phyloP scores from a whole-genome alignment of 2,888 invertebrate species.

The Noctua pronuba region DNA sequence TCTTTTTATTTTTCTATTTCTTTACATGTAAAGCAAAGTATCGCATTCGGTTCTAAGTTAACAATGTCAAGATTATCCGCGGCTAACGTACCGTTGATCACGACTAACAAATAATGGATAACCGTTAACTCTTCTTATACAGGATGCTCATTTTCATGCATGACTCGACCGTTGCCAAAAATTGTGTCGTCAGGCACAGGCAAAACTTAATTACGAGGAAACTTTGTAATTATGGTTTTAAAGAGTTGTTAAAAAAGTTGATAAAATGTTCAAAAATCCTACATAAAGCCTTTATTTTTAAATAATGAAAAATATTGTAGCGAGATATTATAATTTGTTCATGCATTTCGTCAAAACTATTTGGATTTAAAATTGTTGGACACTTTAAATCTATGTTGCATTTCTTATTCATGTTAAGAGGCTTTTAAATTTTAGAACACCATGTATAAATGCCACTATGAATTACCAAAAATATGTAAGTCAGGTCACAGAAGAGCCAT shows the following conservation, averaged over 20 bases:
- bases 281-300: background rate
- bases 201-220: background rate
- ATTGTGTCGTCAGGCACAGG: background rate
- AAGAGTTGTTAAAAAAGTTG: too few relatives aligned
- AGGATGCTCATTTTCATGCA: conserved; percentile 66
- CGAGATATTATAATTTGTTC: background rate
- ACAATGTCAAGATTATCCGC: conserved; percentile 63
- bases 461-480: conserved; percentile 64
- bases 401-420: background rate
- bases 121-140: conserved; percentile 70
- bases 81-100: conserved; percentile 74
- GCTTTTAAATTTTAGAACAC: conserved; percentile 41
- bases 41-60: conserved; percentile 54
- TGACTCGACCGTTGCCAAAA: conserved; percentile 1
- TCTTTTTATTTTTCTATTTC: conserved; percentile 13
- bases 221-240: background rate
- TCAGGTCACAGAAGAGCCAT: conserved; percentile 52
- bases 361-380: background rate
- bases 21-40: conserved; percentile 36
- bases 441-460: conserved; percentile 63
- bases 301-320: background rate
- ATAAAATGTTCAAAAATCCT: background rate
- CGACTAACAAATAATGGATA: conserved; percentile 78
- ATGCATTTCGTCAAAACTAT: background rate
- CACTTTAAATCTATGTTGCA: background rate